Percentiles rank a stretch among this genome's conserved stretches.
These are phyloP conservation scores for Cepaea hortensis DNA, from an alignment of 2,888 invertebrate genomes.

Conservation along the genomic window DNA sequence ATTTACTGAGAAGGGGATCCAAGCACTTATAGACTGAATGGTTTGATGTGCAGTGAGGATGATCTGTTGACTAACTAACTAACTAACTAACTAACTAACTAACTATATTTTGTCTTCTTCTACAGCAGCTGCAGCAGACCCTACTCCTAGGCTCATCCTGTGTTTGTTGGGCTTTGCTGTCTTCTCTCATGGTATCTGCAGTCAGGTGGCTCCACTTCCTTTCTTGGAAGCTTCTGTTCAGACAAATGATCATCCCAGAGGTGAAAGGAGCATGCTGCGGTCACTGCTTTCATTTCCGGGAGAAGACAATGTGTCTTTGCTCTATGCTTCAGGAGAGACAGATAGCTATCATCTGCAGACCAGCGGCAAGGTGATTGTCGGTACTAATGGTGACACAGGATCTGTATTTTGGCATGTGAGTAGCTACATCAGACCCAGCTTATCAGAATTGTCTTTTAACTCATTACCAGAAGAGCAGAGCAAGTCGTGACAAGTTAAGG, in stretches of 20 bases:
- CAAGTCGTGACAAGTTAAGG: no score
- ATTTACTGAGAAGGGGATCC: no score
- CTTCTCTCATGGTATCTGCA: constrained; percentile 17
- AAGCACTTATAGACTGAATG: no score
- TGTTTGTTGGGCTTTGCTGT: constrained; percentile 39
- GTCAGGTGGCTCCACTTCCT: neutral
- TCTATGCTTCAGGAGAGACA: neutral
- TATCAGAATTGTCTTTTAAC: no score
- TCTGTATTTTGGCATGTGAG: constrained; percentile 43
- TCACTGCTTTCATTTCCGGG: constrained; percentile 23
- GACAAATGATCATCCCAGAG: neutral
- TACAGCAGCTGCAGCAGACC: constrained; percentile 19
- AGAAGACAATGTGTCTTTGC: neutral
- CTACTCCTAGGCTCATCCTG: constrained; percentile 21
- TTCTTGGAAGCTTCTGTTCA: neutral
- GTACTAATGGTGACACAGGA: neutral
- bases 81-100: no score
- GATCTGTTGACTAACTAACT: no score
- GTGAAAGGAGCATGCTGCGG: constrained; percentile 5
- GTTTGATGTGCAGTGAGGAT: no score
- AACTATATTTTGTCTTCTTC: neutral
- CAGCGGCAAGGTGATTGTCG: neutral
- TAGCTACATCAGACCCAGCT: neutral
- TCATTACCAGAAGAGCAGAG: no score
- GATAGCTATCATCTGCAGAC: neutral